A percentile compares a stretch with the other conserved stretches of the same genome.
Evolutionary conservation across 2,113 vertebrate species (phyloP).

Genomic region (Octodon degus): DNA sequence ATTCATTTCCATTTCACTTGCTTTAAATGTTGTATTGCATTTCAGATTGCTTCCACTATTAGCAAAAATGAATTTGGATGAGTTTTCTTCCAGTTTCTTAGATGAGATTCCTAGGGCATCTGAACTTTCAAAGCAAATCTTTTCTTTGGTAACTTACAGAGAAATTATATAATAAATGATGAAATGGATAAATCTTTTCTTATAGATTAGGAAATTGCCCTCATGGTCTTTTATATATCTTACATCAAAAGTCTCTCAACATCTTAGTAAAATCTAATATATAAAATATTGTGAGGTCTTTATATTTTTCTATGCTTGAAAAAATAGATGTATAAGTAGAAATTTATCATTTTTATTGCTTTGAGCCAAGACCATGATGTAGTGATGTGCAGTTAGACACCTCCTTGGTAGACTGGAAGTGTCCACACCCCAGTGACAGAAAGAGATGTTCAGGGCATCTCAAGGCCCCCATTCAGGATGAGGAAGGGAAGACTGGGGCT

Average conservation of each 20-base stretch:
- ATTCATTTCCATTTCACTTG: background rate
- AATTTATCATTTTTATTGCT: background rate
- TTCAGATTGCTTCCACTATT: conserved; percentile 62
- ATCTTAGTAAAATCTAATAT: background rate
- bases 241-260: background rate
- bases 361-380: background rate
- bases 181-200: conserved; percentile 71
- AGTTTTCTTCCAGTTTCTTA: conserved; percentile 79
- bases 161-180: conserved; percentile 76
- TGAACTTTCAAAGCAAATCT: conserved; percentile 79
- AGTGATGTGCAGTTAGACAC: background rate
- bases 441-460: background rate
- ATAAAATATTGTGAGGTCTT: conserved; percentile 1
- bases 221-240: background rate
- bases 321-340: background rate
- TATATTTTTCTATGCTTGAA: background rate
- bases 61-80: conserved; percentile 67
- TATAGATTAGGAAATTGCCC: conserved; percentile 54
- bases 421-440: background rate
- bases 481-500: background rate
- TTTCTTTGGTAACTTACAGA: conserved; percentile 75
- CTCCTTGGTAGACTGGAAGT: background rate
- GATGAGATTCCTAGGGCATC: conserved; percentile 76
- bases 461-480: accelerated
- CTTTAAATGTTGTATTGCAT: conserved; percentile 60